These are phyloP conservation scores for Grantiella picta DNA, from an alignment of 2,113 vertebrate genomes.

Conservation along the genomic window DNA sequence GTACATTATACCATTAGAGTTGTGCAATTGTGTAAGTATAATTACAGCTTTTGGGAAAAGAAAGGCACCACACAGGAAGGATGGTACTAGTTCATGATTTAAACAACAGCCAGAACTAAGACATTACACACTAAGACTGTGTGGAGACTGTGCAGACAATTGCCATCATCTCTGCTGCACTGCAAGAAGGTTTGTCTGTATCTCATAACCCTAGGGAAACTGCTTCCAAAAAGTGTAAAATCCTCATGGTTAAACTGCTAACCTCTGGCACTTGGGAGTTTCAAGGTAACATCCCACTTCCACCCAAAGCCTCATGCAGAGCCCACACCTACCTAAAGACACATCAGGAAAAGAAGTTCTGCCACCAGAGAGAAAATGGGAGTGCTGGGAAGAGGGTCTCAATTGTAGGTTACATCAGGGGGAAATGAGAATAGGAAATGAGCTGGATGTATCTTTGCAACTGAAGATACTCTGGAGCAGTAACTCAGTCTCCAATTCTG, in stretches of 20 bases:
- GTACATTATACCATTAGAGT: not conserved
- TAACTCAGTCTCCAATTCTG: not conserved
- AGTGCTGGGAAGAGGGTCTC: not conserved
- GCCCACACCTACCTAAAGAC: not conserved
- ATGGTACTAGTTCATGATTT: not conserved
- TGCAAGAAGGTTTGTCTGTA: not conserved
- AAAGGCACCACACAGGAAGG: not conserved
- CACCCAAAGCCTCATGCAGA: not conserved
- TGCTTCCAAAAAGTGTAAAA: not conserved
- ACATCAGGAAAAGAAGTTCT: not conserved
- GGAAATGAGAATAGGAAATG: not conserved
- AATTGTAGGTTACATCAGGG: fast-evolving
- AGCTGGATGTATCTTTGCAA: not conserved
- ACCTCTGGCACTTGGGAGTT: not conserved
- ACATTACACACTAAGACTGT: not conserved
- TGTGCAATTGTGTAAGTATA: not conserved
- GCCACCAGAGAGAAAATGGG: not conserved
- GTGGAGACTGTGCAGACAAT: not conserved
- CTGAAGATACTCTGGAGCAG: not conserved
- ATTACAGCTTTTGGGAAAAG: not conserved
- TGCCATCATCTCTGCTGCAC: not conserved
- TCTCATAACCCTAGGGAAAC: not conserved
- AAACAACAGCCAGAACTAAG: not conserved
- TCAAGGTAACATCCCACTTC: not conserved
- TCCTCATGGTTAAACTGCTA: not conserved